Conservation (phyloP, 2,113 vertebrate genomes). For the Motacilla alba region DNA sequence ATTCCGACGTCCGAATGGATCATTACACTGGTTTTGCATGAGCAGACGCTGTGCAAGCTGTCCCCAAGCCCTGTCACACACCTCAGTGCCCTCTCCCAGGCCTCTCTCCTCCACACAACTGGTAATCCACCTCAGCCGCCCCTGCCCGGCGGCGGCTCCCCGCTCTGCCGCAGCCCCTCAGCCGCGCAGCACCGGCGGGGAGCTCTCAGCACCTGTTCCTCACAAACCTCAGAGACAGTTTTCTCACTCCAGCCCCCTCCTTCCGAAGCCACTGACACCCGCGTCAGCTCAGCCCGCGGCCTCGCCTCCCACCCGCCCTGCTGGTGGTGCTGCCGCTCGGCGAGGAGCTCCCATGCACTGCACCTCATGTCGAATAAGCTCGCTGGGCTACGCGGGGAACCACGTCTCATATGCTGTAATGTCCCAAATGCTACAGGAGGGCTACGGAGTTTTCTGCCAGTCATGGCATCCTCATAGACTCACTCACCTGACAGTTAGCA, state of each 20-base stretch:
- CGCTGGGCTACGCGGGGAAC: background rate
- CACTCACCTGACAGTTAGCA: constrained; percentile 39
- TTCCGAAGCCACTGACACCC: constrained; percentile 45
- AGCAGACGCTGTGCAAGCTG: background rate
- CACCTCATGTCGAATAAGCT: constrained; percentile 71
- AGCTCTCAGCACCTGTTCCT: constrained; percentile 11
- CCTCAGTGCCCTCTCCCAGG: constrained; percentile 13
- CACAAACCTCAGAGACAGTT: constrained; percentile 54
- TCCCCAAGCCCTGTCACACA: background rate
- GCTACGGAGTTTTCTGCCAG: background rate
- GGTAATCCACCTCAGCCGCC: constrained; percentile 75
- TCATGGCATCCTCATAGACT: constrained; percentile 45
- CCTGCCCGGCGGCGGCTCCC: background rate
- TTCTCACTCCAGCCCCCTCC: background rate
- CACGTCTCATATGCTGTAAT: constrained; percentile 51
- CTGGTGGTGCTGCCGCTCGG: background rate
- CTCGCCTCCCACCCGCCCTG: background rate
- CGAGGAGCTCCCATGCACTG: constrained; percentile 69
- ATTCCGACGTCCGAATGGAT: background rate
- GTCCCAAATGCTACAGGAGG: constrained; percentile 21
- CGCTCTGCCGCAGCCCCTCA: background rate
- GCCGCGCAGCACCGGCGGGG: background rate
- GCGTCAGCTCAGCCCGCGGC: background rate
- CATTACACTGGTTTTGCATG: constrained; percentile 41
- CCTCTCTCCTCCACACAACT: constrained; percentile 65